Evolutionary conservation across 2,888 invertebrate genomes (phyloP).

Genomic region (Ptychoptera contaminata): DNA sequence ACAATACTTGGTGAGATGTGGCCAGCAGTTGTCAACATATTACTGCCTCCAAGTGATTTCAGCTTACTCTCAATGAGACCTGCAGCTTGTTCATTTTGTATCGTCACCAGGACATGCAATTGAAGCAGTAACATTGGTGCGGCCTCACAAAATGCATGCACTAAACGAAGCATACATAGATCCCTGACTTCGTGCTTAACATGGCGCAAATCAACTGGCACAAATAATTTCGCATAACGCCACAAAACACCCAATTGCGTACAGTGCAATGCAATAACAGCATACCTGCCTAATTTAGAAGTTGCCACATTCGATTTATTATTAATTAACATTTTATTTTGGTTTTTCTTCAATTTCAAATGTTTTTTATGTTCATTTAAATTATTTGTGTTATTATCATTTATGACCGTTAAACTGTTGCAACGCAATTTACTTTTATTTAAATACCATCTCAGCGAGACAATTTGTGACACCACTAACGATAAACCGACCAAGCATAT

Average conservation of each 20-base stretch:
- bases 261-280: conserved; percentile 45
- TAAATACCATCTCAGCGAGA: conserved; percentile 62
- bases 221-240: conserved; percentile 72
- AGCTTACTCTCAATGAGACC: conserved; percentile 17
- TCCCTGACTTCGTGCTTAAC: conserved; percentile 72
- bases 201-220: conserved; percentile 64
- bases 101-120: conserved; percentile 49
- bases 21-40: conserved; percentile 8
- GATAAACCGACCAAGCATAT: conserved; percentile 56
- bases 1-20: conserved; percentile 9
- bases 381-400: conserved; percentile 3
- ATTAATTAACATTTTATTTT: not conserved
- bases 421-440: conserved; percentile 21
- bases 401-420: not conserved
- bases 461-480: conserved; percentile 54
- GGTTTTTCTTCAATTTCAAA: conserved; percentile 1
- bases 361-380: conserved; percentile 27
- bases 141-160: conserved; percentile 79
- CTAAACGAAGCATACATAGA: conserved; percentile 58
- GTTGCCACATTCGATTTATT: not conserved
- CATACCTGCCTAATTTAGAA: conserved; percentile 12
- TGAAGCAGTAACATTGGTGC: conserved; percentile 77
- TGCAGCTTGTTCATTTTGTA: conserved; percentile 19
- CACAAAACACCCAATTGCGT: conserved; percentile 57
- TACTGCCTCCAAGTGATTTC: conserved; percentile 13